Base-by-base conservation (phyloP, 2,797 vertebrate species). In the Danio albolineatus region DNA sequence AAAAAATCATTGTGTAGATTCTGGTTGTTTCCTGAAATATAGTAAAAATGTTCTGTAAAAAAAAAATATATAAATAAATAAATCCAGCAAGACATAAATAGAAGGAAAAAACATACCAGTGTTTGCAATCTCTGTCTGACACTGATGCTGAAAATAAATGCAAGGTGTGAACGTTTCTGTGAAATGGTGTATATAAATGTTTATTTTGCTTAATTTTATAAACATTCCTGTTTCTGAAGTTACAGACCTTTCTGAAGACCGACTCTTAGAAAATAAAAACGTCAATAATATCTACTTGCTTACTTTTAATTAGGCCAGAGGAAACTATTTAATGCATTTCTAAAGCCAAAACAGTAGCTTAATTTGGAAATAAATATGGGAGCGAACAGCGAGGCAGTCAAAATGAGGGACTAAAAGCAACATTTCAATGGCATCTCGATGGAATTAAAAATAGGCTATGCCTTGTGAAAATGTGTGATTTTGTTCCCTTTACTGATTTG, bases 251-350 rank as follows among this genome's bases (percentile, higher is more conserved):
- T 28, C 3, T 28, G 28, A 28, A 28, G 28, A 28, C n/a, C n/a
- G n/a, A n/a, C 28, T 28, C 28, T 28, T 28, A 28, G 28, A 28
- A 28, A 28, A 28, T 28, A 28, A 28, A 28, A 28, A 16, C 19
- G 43, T 77, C 9, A 72, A 19, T 56, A 71, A 41, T 43, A 72
- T 56, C 36, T 41, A 43, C 9, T 17, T 51, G 57, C 12, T 72
- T 10, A 49, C 28, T 61, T 61, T 62, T 74, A 74, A 62, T 74
- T 41, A 19, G 1, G 7, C 41, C 48, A 76, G 60, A 19, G 6
- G 10, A 76, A 64, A 64, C n/a, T 1, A 75, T 74, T 74, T 51
- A 74, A 62, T 46, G 38, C 28, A 28, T 8, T 46, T 44, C 28
- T 60, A 19, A 51, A 28, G 16, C 12, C 9, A 38, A 46, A 57